A percentile compares a stretch with the other conserved stretches of the same genome.
phyloP scores from a whole-genome alignment of 2,113 vertebrate genomes.

The Chascanopsetta lugubris region DNA sequence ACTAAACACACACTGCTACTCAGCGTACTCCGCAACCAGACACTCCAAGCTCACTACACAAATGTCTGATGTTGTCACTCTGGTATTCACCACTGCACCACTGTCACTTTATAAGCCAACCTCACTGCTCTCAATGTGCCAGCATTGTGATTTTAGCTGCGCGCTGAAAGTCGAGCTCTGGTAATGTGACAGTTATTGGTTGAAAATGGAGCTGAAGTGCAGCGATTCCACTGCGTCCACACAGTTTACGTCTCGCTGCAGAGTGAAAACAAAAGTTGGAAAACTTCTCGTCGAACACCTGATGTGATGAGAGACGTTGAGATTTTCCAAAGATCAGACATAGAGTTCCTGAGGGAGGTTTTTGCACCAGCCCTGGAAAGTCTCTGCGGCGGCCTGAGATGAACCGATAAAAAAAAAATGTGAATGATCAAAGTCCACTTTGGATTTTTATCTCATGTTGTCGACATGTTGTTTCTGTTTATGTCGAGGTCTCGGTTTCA shows the following conservation, averaged over 20 bases:
- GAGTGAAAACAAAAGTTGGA: constrained; percentile 25
- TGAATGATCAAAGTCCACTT: neutral
- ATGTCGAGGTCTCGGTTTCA: neutral
- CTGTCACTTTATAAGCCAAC: constrained; percentile 67
- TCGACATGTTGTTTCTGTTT: neutral
- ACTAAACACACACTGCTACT: constrained; percentile 58
- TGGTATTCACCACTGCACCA: constrained; percentile 75
- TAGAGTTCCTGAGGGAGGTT: neutral
- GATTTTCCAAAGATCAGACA: neutral
- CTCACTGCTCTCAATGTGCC: constrained; percentile 50
- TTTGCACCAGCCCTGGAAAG: neutral
- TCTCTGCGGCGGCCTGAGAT: neutral
- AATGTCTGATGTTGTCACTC: constrained; percentile 74
- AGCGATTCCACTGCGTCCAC: neutral
- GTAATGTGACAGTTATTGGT: constrained; percentile 60
- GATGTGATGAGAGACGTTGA: neutral
- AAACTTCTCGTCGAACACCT: neutral
- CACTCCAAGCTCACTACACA: constrained; percentile 66
- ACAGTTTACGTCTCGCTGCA: constrained; percentile 2
- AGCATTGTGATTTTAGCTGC: constrained; percentile 66
- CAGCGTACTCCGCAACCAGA: constrained; percentile 62
- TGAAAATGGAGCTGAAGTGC: constrained; percentile 44
- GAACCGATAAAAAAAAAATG: neutral
- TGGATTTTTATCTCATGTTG: neutral
- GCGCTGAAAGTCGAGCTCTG: constrained; percentile 48